phyloP scores from a whole-genome alignment of 2,888 invertebrate genomes.

The Lumbricus terrestris region DNA sequence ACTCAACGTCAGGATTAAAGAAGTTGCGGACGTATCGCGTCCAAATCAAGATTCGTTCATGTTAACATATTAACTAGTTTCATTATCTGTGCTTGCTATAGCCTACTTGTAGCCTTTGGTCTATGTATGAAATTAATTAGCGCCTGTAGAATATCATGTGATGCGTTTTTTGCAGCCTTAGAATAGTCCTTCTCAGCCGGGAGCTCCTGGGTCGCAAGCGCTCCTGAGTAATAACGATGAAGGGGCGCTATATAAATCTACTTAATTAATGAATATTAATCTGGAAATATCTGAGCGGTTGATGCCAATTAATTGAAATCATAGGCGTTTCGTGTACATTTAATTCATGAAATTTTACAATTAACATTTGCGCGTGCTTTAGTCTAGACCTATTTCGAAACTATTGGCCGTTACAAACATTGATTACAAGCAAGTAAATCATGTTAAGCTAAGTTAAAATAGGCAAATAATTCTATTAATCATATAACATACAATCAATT shows the following conservation, averaged over 20 bases:
- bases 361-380: background rate
- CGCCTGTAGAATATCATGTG: too few relatives aligned
- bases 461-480: background rate
- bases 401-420: background rate
- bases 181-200: too few relatives aligned
- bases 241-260: too few relatives aligned
- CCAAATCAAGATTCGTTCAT: background rate
- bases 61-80: background rate
- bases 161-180: too few relatives aligned
- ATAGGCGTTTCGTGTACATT: background rate
- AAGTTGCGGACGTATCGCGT: background rate
- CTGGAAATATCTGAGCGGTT: background rate
- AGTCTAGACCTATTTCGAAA: background rate
- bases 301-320: background rate
- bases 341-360: background rate
- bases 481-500: background rate
- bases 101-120: too few relatives aligned
- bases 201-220: too few relatives aligned
- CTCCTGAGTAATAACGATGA: too few relatives aligned
- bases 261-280: too few relatives aligned
- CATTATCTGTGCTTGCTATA: background rate
- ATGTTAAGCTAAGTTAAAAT: background rate
- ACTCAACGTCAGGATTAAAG: background rate
- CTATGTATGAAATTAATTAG: background rate
- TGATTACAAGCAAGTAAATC: background rate